Evolutionary conservation across 2,888 invertebrate species (phyloP).

Genomic region (Sinotaia quadrata): DNA sequence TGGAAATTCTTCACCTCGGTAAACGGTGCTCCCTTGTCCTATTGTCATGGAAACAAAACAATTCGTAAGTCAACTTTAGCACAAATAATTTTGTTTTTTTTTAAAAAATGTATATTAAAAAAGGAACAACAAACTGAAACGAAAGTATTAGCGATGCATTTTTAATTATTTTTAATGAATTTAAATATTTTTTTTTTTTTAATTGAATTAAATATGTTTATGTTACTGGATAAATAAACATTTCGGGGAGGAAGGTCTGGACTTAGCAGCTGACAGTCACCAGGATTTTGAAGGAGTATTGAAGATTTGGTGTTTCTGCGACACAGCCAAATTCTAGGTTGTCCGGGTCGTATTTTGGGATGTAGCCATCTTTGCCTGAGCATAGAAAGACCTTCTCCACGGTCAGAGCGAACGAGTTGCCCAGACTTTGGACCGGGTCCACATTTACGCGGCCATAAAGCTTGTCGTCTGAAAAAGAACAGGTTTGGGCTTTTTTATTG

Average conservation of each 20-base stretch:
- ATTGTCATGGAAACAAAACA: no score
- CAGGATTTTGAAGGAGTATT: conserved; percentile 68
- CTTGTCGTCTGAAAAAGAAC: conserved; percentile 60
- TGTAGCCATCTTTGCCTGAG: conserved; percentile 70
- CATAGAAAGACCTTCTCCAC: conserved; percentile 72
- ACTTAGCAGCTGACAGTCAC: no score
- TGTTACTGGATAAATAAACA: no score
- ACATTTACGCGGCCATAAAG: conserved; percentile 70
- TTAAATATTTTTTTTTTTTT: no score
- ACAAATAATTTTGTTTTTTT: conserved; percentile 5
- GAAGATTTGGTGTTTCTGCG: conserved; percentile 62
- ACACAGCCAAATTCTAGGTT: conserved; percentile 69
- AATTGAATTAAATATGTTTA: no score
- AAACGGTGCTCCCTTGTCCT: conserved; percentile 69
- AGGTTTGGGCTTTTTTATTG: no score
- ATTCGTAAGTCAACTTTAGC: neutral
- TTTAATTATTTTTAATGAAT: no score
- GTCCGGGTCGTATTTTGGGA: conserved; percentile 70
- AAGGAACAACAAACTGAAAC: no score
- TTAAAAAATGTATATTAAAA: no score
- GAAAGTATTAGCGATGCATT: no score
- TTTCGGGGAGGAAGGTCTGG: no score
- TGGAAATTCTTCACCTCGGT: conserved; percentile 59
- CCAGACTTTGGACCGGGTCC: conserved; percentile 67
- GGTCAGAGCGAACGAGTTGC: conserved; percentile 63